Base-by-base conservation (phyloP, 1,140 invertebrate species). In the Fopius arisanus region DNA sequence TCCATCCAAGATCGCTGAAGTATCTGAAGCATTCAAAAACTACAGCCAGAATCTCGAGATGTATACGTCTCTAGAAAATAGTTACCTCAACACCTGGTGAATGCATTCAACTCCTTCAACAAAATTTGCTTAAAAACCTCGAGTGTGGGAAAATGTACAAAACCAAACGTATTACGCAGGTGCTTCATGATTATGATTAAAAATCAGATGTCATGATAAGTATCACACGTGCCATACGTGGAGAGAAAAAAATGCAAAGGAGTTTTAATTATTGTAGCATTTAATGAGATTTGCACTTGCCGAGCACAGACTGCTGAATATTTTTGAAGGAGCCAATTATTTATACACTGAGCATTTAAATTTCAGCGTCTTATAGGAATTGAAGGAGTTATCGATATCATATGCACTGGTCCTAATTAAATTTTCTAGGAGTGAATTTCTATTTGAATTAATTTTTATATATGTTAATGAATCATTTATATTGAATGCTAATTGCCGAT, bases 1-100 rank as follows among this genome's bases (percentile, higher is more conserved):
- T 83, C 92, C 94, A n/a, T 89, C 91, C 59, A 95, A 95, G 87
- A 90, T 92, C 41, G 81, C 90, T 16, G 92, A 94, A 82, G 88
- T 94, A 67, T 84, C 88, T 21, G 84, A 88, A 10, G 91, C 89
- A 41, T 93, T 97, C 78, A 90, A 90, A 81, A 88, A 90, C 73
- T 83, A 90, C 75, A 84, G 81, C 66, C 83, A 89, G 62, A 78
- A 89, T 63, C 78, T 91, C 66, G 84, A 86, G 62, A 77, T 87
- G 0, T 91, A 86, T 74, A 85, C 87, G 16, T 84, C 84, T 12
- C 80, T 91, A 63, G 90, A 91, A 80, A 89, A 90, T 37, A 90
- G 89, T 76, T 90, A 89, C 71, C 79, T 90, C 51, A 89, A 85
- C 74, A 79, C 83, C 41, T 83, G 75, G 79, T 86, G 79, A 78